Evolutionary conservation across 2,888 invertebrate genomes (phyloP), one percentile per base, ranked within the genome.

Genomic region (Eupithecia subumbrata): DNA sequence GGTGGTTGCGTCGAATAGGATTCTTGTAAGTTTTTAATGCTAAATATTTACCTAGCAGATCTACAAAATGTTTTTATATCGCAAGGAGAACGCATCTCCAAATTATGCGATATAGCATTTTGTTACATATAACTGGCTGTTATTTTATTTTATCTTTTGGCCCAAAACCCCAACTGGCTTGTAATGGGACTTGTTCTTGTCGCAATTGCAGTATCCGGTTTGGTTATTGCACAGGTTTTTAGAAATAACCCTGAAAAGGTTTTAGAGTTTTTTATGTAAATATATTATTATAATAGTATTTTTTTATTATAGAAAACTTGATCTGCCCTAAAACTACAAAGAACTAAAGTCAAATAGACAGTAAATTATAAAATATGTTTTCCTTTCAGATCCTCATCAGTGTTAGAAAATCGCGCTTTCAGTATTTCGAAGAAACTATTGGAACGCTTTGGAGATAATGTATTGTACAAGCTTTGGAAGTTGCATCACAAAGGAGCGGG

Each of bases 1-100:
- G 25, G 30, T 30, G 8, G 45, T 40, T n/a, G 22, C 11, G 14
- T 73, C 76, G 64, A 73, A 76, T 52, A 76, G 71, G 76, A 76
- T 71, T 76, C 76, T 71, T 66, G 70, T 73, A 69, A 73, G 76
- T 56, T 37, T 25, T 14, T 4, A 22, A 60, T 25, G 60, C 25
- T 14, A 12, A 60, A 25, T 60, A n/a, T 22, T 22, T 60, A 48
- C 18, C 8, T 56, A 9, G 22, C 22, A 60, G 25, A 12, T 25
- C 25, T 60, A 25, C 12, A 12, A 22, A 60, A 22, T 22, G 22
- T 25, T 56, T 25, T 12, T 12, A 25, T n/a, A n/a, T n/a, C 30
- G 30, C 2, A 30, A 30, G 30, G 30, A 30, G 30, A 60, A 14
- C 25, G 22, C 5, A 60, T 30, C 30, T 30, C 30, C 30, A 22